Evolutionary conservation across 2,888 invertebrate species (phyloP).

Genomic region (Cantharis rustica): DNA sequence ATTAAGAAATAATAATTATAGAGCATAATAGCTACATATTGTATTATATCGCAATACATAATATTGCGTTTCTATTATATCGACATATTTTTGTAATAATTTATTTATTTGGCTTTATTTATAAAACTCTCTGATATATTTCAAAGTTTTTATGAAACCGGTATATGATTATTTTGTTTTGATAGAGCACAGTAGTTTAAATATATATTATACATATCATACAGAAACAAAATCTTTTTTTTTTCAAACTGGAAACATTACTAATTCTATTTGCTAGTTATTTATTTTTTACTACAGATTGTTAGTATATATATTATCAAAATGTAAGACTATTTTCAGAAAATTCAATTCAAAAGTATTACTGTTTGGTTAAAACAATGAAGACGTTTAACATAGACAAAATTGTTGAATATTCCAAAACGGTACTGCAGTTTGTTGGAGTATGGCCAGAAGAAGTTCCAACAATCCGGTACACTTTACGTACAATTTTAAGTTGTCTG

Average conservation of each 20-base stretch:
- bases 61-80: too few species aligned
- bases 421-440: not conserved
- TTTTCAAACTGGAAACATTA: not conserved
- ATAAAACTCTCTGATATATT: not conserved
- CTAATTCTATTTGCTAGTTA: not conserved
- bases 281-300: not conserved
- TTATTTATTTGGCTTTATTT: not conserved
- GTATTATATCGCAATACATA: too few species aligned
- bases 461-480: not conserved
- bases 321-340: too few species aligned
- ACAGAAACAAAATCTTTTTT: too few species aligned
- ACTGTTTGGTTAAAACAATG: not conserved
- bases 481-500: not conserved
- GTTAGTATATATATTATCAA: not conserved
- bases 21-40: too few species aligned
- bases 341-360: too few species aligned
- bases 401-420: not conserved
- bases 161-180: too few species aligned
- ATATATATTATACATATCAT: too few species aligned
- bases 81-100: too few species aligned
- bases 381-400: not conserved
- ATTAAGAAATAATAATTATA: too few species aligned
- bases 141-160: not conserved
- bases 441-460: not conserved
- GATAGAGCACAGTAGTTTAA: too few species aligned